Evolutionary conservation across 2,888 invertebrate species (phyloP).

Genomic region (Cryptophagus acutangulus): DNA sequence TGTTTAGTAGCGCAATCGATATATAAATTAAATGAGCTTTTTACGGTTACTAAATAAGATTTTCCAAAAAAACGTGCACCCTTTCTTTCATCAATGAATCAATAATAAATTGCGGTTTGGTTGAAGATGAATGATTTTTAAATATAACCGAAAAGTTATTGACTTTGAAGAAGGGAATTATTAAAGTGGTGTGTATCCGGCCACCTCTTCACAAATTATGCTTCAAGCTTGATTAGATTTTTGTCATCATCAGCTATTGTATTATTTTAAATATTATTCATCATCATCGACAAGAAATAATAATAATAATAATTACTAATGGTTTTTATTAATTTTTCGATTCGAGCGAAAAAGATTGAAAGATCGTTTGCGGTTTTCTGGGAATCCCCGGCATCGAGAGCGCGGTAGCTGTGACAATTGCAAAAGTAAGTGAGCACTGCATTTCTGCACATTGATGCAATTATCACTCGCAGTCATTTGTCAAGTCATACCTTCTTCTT

Average conservation of each 20-base stretch:
- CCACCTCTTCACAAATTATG: not conserved
- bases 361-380: not conserved
- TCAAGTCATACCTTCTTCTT: conserved; percentile 13
- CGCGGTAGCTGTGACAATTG: conserved; percentile 1
- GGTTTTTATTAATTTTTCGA: conserved; percentile 2
- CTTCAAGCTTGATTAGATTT: conserved; percentile 1
- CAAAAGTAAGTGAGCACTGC: conserved; percentile 5
- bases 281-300: not conserved
- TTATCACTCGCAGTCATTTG: conserved; percentile 19
- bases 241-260: not conserved
- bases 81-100: too few species aligned
- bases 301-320: not conserved
- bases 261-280: not conserved
- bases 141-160: not conserved
- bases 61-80: too few species aligned
- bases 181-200: conserved; percentile 1
- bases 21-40: too few species aligned
- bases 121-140: conserved; percentile 2
- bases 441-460: conserved; percentile 19
- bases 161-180: not conserved
- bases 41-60: too few species aligned
- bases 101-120: conserved; percentile 3
- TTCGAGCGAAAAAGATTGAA: not conserved
- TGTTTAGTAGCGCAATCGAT: too few species aligned
- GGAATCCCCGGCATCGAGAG: not conserved